Percentiles rank a stretch among this genome's conserved stretches.
Conservation (phyloP, 1,140 invertebrate genomes). For the Hylaeus volcanicus region DNA sequence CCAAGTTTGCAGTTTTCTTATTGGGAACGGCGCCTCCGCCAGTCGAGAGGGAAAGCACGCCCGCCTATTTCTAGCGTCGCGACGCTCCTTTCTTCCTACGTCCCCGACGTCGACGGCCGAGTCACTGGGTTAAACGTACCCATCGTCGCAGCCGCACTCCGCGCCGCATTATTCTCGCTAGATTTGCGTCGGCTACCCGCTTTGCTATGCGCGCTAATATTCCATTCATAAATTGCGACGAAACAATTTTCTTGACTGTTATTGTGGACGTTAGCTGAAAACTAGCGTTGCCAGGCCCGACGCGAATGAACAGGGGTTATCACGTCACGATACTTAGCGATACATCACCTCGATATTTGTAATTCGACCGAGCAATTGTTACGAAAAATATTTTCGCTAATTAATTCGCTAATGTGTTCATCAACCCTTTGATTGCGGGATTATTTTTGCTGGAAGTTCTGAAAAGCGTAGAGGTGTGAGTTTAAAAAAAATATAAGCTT, state of each 20-base stretch:
- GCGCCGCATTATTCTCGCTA: constrained; percentile 53
- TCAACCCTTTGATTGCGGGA: too few species aligned
- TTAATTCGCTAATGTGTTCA: too few species aligned
- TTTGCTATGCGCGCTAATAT: constrained; percentile 14
- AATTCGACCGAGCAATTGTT: too few species aligned
- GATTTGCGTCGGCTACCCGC: constrained; percentile 30
- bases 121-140: constrained; percentile 74
- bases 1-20: constrained; percentile 75
- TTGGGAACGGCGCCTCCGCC: constrained; percentile 69
- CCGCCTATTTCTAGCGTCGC: constrained; percentile 76
- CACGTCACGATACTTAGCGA: too few species aligned
- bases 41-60: constrained; percentile 73
- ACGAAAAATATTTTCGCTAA: too few species aligned
- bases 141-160: constrained; percentile 45
- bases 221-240: constrained; percentile 34
- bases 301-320: too few species aligned
- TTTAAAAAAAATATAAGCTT: too few species aligned
- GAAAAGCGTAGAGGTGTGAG: too few species aligned
- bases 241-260: background rate
- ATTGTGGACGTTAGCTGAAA: background rate
- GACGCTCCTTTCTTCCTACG: constrained; percentile 72
- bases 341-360: too few species aligned
- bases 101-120: constrained; percentile 55
- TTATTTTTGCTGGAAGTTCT: too few species aligned
- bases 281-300: background rate